A percentile compares a stretch with the other conserved stretches of the same genome.
Conservation (phyloP, 2,113 vertebrate genomes). For the Dromaius novaehollandiae region DNA sequence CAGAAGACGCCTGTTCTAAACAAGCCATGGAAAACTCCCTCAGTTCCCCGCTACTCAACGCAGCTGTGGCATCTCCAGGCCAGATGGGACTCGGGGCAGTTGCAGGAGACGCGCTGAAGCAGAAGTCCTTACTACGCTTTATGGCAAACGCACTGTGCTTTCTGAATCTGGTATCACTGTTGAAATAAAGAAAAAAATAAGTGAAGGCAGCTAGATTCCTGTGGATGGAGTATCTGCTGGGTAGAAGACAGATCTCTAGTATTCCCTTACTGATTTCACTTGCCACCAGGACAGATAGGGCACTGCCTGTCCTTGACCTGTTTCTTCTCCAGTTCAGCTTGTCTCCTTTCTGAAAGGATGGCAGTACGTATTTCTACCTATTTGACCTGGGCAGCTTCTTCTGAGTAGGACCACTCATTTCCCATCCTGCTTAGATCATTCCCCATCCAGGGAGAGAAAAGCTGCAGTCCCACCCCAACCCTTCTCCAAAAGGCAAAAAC, state of each 20-base stretch:
- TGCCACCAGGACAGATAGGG: not conserved
- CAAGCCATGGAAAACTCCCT: not conserved
- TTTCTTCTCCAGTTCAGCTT: not conserved
- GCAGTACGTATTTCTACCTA: not conserved
- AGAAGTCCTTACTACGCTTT: not conserved
- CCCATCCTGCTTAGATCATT: not conserved
- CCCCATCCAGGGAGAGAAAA: not conserved
- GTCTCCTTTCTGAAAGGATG: not conserved
- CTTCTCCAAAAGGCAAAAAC: not conserved
- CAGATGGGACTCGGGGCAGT: not conserved
- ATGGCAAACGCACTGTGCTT: not conserved
- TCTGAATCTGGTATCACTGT: not conserved
- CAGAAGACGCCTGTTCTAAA: fast-evolving
- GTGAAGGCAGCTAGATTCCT: not conserved
- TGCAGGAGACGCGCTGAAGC: too few relatives aligned
- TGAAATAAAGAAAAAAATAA: not conserved
- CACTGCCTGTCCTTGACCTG: not conserved
- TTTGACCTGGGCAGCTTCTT: not conserved
- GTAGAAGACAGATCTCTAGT: too few relatives aligned
- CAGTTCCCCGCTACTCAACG: fast-evolving
- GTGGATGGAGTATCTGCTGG: not conserved
- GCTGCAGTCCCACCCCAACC: too few relatives aligned
- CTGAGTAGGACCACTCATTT: not conserved
- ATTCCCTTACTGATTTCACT: not conserved
- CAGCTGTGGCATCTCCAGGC: fast-evolving